Evolutionary conservation across 2,888 invertebrate species (phyloP).

Genomic region (Bruchidius siliquastri): DNA sequence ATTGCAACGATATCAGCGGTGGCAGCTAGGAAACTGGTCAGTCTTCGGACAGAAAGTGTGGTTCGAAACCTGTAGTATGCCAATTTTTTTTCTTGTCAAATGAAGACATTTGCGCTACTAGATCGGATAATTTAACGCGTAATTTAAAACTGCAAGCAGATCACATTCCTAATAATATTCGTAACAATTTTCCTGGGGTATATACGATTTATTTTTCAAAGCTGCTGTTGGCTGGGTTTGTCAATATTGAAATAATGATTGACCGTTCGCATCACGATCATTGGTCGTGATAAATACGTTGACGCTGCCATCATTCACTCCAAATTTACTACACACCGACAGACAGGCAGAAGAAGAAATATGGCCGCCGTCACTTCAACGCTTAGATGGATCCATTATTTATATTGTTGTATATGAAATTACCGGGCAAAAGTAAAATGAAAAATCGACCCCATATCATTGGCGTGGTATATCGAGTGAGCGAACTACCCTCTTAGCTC

Average conservation of each 20-base stretch:
- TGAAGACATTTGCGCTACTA: no score
- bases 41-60: no score
- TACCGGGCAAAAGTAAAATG: no score
- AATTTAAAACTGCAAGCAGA: no score
- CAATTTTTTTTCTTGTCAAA: no score
- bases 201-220: constrained; percentile 1
- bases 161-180: neutral
- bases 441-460: no score
- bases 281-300: constrained; percentile 31
- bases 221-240: constrained; percentile 9
- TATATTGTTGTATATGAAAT: neutral
- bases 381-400: neutral
- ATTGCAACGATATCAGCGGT: no score
- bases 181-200: neutral
- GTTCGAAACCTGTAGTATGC: no score
- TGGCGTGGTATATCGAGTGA: no score
- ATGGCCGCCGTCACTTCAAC: neutral
- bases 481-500: no score
- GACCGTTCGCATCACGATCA: constrained; percentile 28
- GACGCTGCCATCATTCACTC: constrained; percentile 24
- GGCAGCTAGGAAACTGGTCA: no score
- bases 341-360: neutral
- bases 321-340: constrained; percentile 6
- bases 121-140: no score
- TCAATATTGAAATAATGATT: constrained; percentile 24